Percentiles rank a stretch among this genome's conserved stretches.
These are phyloP conservation scores for Trichomycterus rosablanca DNA, from an alignment of 2,113 vertebrate species.

Conservation along the genomic window DNA sequence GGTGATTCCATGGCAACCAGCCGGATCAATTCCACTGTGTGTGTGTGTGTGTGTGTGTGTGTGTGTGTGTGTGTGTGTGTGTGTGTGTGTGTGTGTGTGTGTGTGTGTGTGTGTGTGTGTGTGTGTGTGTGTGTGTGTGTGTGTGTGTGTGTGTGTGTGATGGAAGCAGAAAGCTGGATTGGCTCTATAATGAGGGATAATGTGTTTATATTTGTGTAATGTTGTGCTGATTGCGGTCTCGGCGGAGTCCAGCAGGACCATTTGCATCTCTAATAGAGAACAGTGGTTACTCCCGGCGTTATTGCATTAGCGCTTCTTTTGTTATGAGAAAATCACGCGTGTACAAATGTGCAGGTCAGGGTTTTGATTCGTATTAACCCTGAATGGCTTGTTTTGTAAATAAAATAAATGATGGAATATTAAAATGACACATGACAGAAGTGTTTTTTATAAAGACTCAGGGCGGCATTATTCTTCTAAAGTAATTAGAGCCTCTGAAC, in stretches of 20 bases:
- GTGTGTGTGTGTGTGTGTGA: slow-evolving; percentile 55
- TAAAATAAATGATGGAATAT: too few species aligned
- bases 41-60: slow-evolving; percentile 49
- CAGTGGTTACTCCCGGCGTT: slow-evolving; percentile 44
- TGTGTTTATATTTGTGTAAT: slow-evolving; percentile 70
- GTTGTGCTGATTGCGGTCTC: slow-evolving; percentile 62
- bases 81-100: slow-evolving; percentile 54
- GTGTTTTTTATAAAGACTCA: too few species aligned
- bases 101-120: slow-evolving; percentile 52
- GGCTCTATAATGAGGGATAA: slow-evolving; percentile 67
- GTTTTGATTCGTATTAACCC: slow-evolving; percentile 32
- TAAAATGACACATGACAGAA: too few species aligned
- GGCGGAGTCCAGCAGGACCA: slow-evolving; percentile 45
- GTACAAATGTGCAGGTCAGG: slow-evolving; percentile 22
- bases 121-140: slow-evolving; percentile 46
- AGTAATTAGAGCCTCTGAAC: too few species aligned
- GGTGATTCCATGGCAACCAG: slow-evolving; percentile 63
- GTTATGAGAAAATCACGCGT: slow-evolving; percentile 31
- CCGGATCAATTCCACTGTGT: slow-evolving; percentile 58
- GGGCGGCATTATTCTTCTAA: too few species aligned
- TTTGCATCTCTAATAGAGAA: slow-evolving; percentile 41
- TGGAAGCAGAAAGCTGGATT: slow-evolving; percentile 58
- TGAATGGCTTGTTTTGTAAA: slow-evolving; percentile 24
- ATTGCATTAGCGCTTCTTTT: slow-evolving; percentile 44
- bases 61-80: slow-evolving; percentile 53